phyloP scores from a whole-genome alignment of 2,797 vertebrate genomes.

The Bovichtus variegatus region DNA sequence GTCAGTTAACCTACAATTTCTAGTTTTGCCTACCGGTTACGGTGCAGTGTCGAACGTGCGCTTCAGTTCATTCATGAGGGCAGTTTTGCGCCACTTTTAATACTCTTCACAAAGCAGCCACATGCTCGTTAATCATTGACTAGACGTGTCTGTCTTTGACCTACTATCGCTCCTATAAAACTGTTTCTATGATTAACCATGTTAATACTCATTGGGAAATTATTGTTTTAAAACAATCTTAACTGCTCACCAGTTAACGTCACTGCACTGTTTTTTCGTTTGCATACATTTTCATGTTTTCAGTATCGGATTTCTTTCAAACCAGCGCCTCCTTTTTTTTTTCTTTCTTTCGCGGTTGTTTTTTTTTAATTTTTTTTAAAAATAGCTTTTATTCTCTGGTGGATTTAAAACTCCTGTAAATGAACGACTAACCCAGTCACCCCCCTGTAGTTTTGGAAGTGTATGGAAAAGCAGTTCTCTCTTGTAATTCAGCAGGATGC shows the following conservation, averaged over 20 bases:
- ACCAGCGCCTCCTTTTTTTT: neutral
- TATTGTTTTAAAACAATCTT: neutral
- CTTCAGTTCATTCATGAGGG: neutral
- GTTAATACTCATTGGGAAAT: neutral
- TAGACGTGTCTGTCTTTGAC: conserved; percentile 31
- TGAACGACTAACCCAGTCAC: neutral
- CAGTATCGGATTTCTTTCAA: neutral
- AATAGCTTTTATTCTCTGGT: neutral
- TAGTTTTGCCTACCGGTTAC: neutral
- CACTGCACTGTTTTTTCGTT: neutral
- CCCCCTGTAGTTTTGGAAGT: conserved; percentile 10
- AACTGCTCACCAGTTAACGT: neutral
- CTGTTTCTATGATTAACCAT: neutral
- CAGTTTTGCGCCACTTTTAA: conserved; percentile 71
- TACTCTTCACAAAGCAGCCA: conserved; percentile 50
- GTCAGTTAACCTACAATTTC: neutral
- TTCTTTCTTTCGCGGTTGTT: neutral
- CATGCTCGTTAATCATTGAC: conserved; percentile 75
- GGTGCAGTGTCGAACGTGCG: neutral
- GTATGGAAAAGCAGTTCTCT: conserved; percentile 39
- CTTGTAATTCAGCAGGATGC: conserved; percentile 58
- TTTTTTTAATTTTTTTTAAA: no score
- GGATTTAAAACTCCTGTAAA: conserved; percentile 30
- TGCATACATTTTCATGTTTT: conserved; percentile 9
- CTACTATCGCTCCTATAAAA: neutral